These are phyloP conservation scores for Petrophora chlorosata DNA, from an alignment of 2,888 invertebrate species.

Conservation along the genomic window DNA sequence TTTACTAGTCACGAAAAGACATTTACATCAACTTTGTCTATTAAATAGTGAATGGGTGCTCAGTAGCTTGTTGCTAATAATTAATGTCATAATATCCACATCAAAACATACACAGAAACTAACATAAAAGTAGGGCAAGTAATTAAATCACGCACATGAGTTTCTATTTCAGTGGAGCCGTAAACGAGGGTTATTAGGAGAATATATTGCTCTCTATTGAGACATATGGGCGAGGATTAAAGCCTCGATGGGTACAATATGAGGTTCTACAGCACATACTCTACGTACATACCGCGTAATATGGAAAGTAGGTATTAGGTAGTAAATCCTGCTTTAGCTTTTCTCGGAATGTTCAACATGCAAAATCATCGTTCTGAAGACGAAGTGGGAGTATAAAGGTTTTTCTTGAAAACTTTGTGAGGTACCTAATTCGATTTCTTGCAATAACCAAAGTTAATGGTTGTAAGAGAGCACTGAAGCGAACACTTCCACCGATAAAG, in stretches of 20 bases:
- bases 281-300: background rate
- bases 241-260: background rate
- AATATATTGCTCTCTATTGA: conserved; percentile 26
- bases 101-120: conserved; percentile 4
- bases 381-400: background rate
- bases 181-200: conserved; percentile 20
- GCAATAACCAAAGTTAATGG: too few relatives aligned
- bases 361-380: too few relatives aligned
- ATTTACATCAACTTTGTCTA: too few relatives aligned
- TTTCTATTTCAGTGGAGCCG: conserved; percentile 20
- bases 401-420: background rate
- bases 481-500: too few relatives aligned
- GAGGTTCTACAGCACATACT: background rate
- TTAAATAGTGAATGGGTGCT: too few relatives aligned
- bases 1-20: too few relatives aligned
- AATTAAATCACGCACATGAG: conserved; percentile 24
- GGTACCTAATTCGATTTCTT: too few relatives aligned
- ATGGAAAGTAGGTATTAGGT: background rate
- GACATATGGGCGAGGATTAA: conserved; percentile 13
- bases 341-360: background rate
- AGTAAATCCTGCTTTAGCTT: background rate
- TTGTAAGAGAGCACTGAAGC: too few relatives aligned
- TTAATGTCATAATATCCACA: background rate
- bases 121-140: conserved; percentile 14
- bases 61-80: too few relatives aligned